Base-by-base conservation (phyloP, 1,140 invertebrate genomes). In the Drosophila neocordata region DNA sequence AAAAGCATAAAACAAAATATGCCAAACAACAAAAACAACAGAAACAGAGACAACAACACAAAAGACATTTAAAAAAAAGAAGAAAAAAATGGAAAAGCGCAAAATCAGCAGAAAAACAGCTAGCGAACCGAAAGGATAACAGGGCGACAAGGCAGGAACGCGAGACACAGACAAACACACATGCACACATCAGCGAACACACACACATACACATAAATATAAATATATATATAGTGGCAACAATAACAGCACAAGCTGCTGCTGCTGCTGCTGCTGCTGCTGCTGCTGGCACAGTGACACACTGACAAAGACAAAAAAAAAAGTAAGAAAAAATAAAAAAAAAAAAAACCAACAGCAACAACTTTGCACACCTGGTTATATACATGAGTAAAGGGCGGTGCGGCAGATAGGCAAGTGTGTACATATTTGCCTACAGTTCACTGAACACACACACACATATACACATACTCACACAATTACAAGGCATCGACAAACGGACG, bases 401-500 rank as follows among this genome's bases (percentile, higher is more conserved):
- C 41, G 41, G 20, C 38, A 37, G 44, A 62, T 68, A 59, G 63
- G 56, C 78, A 64, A 68, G 59, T 82, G 61, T 68, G 78, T 79
- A 88, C 83, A 87, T 87, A 87, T 87, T 87, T 88, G 85, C 82
- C 79, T 76, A 87, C 83, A 87, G 82, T 88, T 85, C 82, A 87
- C 58, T 81, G 83, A 61, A 63, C 68, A 72, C 48, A 53, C 72
- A 76, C 69, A 74, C 66, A 27, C 58, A 24, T 37, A 15, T 22
- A 44, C 8, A 13, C 34, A n/a, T 27, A 70, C 59, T 31, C 58
- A 12, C 34, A 9, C 9, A 35, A 1, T 12, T 35, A 35, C 34
- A 35, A 35, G 34, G 8, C 34, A 55, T 48, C 34, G 31, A 7
- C 55, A 13, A 44, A 53, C 55, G 27, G 22, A 53, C 48, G 48